Conservation (phyloP, 2,797 vertebrate genomes). For the Monodelphis domestica region DNA sequence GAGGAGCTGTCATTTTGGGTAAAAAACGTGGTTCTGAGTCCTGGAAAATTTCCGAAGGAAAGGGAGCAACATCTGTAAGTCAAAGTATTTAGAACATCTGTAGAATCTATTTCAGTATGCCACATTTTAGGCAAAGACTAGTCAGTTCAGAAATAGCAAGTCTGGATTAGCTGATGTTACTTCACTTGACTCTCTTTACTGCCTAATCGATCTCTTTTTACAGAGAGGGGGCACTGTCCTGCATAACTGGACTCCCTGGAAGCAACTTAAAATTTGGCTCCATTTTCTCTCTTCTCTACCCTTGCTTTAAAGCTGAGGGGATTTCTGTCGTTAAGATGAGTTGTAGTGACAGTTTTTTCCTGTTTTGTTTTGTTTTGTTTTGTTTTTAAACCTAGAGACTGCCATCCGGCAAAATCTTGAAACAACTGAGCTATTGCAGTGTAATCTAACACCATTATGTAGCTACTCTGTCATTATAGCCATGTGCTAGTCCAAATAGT, state of each 20-base stretch:
- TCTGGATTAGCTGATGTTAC: not conserved
- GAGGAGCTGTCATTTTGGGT: not conserved
- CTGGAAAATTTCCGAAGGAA: not conserved
- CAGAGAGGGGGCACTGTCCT: not conserved
- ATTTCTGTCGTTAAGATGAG: not conserved
- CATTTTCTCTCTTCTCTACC: not conserved
- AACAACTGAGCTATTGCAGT: not conserved
- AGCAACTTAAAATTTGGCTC: not conserved
- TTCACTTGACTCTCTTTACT: not conserved
- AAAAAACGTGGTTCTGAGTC: not conserved
- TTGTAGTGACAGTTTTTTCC: not conserved
- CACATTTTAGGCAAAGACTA: not conserved
- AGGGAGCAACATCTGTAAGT: not conserved
- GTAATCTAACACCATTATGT: rapidly evolving
- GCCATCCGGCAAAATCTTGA: not conserved
- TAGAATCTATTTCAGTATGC: not conserved
- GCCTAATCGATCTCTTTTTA: not conserved
- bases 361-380: not conserved
- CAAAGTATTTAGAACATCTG: not conserved
- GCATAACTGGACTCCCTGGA: not conserved
- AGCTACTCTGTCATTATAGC: no score
- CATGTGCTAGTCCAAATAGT: not conserved
- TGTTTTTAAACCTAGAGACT: not conserved
- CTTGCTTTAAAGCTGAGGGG: not conserved
- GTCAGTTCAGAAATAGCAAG: not conserved